Base-by-base conservation (phyloP, 2,113 vertebrate species). In the Istiophorus platypterus region DNA sequence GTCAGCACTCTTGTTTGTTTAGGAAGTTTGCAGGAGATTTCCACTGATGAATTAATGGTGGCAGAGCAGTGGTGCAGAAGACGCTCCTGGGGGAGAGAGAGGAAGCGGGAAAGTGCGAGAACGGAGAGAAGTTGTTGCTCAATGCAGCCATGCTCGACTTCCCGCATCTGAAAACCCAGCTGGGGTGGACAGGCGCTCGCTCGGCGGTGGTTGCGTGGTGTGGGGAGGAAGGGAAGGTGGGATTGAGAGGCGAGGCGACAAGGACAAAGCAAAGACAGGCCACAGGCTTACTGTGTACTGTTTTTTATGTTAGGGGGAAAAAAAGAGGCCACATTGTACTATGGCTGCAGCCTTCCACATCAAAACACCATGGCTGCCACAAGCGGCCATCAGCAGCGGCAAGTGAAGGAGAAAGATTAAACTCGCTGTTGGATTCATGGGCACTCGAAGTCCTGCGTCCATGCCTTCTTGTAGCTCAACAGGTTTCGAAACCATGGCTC, bases 31-130 rank as follows among this genome's bases (percentile, higher is more conserved):
- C 47, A 42, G 69, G 81, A 88, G 83, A 80, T 72, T 80, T 87
- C 76, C 26, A 31, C 62, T 93, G 92, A 94, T 88, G 77, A 91
- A 94, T 93, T 76, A 65, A 78, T 85, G 81, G 89, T 92, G 95
- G 89, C 94, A 93, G 91, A 80, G 87, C 82, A 88, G 82, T 86
- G 89, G 82, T 82, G 88, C 90, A 85, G 89, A 92, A 91, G 79
- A 80, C 47, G 84, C 84, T 86, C 68, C 20, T 42, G 76, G 82
- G 82, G 65, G 20, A 29, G 14, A 56, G 49, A 73, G 67, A 14
- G 57, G 7, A 51, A 51, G 69, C 45, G 41, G 17, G 27, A 65
- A 65, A 84, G 24, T 57, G 70, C 17, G 58, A 71, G 24, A 75
- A 22, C 1, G 12, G 29, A 76, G 78, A 51, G 68, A 77, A 41